A percentile compares a stretch with the other conserved stretches of the same genome.
These are phyloP conservation scores for Urocynchramus pylzowi DNA, from an alignment of 2,113 vertebrate species.

Conservation along the genomic window DNA sequence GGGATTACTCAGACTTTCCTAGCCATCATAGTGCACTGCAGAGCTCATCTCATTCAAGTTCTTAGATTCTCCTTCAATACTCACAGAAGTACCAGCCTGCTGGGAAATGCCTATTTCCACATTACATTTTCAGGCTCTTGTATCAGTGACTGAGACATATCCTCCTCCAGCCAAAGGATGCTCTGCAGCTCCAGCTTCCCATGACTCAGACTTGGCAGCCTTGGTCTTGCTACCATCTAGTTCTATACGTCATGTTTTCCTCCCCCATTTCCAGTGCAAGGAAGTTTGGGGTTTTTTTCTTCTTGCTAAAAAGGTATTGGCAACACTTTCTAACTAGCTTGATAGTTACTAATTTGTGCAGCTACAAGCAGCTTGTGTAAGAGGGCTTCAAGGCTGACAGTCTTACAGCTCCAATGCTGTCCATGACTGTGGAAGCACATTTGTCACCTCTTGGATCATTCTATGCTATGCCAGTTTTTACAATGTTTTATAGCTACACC, in stretches of 20 bases:
- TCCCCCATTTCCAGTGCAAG: background rate
- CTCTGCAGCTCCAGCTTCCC: background rate
- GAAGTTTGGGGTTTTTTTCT: background rate
- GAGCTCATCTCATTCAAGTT: background rate
- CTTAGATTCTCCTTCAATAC: background rate
- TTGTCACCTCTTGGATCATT: background rate
- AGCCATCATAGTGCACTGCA: background rate
- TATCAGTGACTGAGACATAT: background rate
- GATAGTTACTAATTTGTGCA: background rate
- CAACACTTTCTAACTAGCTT: background rate
- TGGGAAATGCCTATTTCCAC: background rate
- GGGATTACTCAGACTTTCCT: background rate
- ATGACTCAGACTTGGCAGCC: background rate
- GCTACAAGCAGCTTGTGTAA: background rate
- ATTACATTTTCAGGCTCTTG: background rate
- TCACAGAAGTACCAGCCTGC: background rate
- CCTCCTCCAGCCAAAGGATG: background rate
- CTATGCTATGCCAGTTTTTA: background rate
- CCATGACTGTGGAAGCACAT: background rate
- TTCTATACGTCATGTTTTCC: background rate
- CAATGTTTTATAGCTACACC: background rate
- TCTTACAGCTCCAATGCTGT: background rate
- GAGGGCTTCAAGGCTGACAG: background rate
- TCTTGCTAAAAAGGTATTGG: background rate
- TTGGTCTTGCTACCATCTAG: background rate